These are phyloP conservation scores for Hyperoodon ampullatus DNA, from an alignment of 2,113 vertebrate genomes.

Conservation along the genomic window DNA sequence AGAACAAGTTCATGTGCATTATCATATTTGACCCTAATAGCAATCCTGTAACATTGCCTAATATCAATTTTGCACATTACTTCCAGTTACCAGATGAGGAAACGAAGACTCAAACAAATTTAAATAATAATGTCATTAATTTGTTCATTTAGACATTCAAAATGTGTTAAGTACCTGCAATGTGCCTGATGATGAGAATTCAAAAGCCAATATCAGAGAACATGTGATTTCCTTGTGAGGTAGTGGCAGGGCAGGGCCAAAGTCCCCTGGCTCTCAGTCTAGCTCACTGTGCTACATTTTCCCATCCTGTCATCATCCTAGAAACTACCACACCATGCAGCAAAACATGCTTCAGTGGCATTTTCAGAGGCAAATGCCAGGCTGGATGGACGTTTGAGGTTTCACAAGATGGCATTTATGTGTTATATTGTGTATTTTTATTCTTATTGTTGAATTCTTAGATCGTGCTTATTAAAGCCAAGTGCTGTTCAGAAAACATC, in stretches of 20 bases:
- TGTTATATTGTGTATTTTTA: conserved; percentile 51
- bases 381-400: conserved; percentile 54
- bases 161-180: not conserved
- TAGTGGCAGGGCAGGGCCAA: not conserved
- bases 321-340: not conserved
- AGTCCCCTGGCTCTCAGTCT: not conserved
- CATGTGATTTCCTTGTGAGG: not conserved
- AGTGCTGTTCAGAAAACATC: conserved; percentile 3
- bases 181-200: not conserved
- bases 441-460: conserved; percentile 44
- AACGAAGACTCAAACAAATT: conserved; percentile 2
- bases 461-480: conserved; percentile 4
- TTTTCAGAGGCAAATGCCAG: conserved; percentile 69
- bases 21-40: not conserved
- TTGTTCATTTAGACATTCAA: not conserved
- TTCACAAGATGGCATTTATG: conserved; percentile 60
- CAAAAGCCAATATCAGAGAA: not conserved
- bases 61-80: not conserved
- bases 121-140: conserved; percentile 1
- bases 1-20: not conserved
- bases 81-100: not conserved
- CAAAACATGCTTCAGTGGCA: conserved; percentile 29
- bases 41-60: not conserved
- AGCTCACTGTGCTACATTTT: not conserved
- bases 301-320: not conserved